These are phyloP conservation scores for Erpobdella octoculata DNA, from an alignment of 2,888 invertebrate species.

Conservation along the genomic window DNA sequence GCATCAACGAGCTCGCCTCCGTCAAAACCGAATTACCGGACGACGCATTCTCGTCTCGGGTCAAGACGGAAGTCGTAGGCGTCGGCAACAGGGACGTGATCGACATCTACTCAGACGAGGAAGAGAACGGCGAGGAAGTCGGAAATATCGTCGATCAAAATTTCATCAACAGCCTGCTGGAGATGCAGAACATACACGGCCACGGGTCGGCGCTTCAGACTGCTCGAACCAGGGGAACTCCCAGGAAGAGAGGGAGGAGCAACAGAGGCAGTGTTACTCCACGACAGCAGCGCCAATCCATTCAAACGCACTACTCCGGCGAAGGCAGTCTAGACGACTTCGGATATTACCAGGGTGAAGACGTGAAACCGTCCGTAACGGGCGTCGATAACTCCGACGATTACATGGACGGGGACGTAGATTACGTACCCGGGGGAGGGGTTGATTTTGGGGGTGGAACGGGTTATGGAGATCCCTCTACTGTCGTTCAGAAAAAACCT, in stretches of 20 bases:
- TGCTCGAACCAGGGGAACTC: not conserved
- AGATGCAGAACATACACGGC: not conserved
- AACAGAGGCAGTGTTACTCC: too few relatives aligned
- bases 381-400: not conserved
- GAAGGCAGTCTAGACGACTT: too few relatives aligned
- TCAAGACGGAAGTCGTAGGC: not conserved
- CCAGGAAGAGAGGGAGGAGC: too few relatives aligned
- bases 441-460: not conserved
- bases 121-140: not conserved
- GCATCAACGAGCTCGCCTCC: not conserved
- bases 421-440: not conserved
- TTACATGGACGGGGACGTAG: not conserved
- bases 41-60: not conserved
- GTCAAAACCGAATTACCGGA: not conserved
- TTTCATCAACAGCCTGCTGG: constrained; percentile 5
- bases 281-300: too few relatives aligned
- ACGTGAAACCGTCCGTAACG: not conserved
- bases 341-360: not conserved
- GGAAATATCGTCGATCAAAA: not conserved
- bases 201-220: not conserved
- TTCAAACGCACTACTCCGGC: too few relatives aligned
- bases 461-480: not conserved
- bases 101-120: constrained; percentile 8
- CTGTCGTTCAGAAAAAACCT: not conserved
- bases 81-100: not conserved